Conservation (phyloP, 2,888 invertebrate species). For the Phragmatobia fuliginosa region DNA sequence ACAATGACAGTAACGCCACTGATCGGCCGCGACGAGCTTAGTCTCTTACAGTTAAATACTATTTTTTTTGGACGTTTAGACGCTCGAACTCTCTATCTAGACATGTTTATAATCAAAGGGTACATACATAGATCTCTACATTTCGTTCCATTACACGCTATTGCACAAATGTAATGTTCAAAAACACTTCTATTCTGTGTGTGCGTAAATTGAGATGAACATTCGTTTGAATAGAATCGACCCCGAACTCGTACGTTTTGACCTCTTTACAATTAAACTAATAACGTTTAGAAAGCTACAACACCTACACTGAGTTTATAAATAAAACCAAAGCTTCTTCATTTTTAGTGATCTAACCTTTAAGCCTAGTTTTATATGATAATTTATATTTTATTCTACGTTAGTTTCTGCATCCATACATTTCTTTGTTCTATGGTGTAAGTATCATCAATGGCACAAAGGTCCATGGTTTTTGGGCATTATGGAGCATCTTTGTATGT, state of each 20-base stretch:
- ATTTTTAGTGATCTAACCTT: not conserved
- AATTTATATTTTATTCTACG: slow-evolving; percentile 5
- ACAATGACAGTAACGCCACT: no score
- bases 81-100: no score
- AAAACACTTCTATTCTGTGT: not conserved
- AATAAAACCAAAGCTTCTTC: slow-evolving; percentile 4
- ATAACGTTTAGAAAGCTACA: not conserved
- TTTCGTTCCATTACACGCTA: not conserved
- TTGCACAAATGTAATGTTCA: not conserved
- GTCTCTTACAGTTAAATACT: no score
- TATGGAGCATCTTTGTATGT: slow-evolving; percentile 1
- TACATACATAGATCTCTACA: not conserved
- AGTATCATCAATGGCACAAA: slow-evolving; percentile 18
- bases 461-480: slow-evolving; percentile 3
- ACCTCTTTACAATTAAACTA: slow-evolving; percentile 5
- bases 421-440: slow-evolving; percentile 13
- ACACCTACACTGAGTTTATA: not conserved
- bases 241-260: not conserved
- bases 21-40: no score
- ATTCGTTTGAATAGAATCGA: not conserved
- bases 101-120: no score
- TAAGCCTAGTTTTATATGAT: not conserved
- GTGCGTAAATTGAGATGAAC: not conserved
- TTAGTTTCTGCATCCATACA: slow-evolving; percentile 8
- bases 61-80: no score